A percentile compares a stretch with the other conserved stretches of the same genome.
Conservation (phyloP, 2,113 vertebrate species). For the Setophaga kirtlandii region DNA sequence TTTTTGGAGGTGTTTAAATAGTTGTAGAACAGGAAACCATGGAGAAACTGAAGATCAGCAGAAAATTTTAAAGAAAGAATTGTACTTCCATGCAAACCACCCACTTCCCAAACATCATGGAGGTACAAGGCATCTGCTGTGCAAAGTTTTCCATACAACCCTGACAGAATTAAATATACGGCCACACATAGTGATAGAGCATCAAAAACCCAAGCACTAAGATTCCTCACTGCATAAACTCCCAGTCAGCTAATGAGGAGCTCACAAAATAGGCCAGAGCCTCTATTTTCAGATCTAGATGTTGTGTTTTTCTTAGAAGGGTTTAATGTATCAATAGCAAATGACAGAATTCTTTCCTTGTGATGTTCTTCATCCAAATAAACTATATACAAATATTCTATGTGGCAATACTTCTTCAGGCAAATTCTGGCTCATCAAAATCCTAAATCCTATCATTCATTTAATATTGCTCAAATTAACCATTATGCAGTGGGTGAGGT, state of each 20-base stretch:
- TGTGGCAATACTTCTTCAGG: background rate
- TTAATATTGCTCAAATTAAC: conserved; percentile 47
- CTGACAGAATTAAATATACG: conserved; percentile 32
- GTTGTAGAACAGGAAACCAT: conserved; percentile 2
- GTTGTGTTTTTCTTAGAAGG: conserved; percentile 38
- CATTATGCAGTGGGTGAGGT: conserved; percentile 42
- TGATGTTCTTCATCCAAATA: conserved; percentile 5
- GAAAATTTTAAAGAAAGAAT: conserved; percentile 35
- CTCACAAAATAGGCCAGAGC: conserved; percentile 8
- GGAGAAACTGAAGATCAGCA: conserved; percentile 7
- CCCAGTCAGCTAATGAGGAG: conserved; percentile 28
- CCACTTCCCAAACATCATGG: conserved; percentile 37
- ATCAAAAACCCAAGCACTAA: conserved; percentile 10
- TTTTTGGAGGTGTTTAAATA: conserved; percentile 27
- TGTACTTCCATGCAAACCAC: conserved; percentile 41
- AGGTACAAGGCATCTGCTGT: conserved; percentile 43
- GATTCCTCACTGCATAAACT: background rate
- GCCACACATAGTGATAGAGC: conserved; percentile 7
- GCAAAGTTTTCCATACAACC: conserved; percentile 32
- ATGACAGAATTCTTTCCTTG: conserved; percentile 10
- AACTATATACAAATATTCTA: conserved; percentile 9
- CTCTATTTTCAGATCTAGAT: conserved; percentile 39
- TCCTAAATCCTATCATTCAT: conserved; percentile 3
- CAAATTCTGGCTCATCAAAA: conserved; percentile 37
- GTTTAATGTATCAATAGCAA: conserved; percentile 44